A percentile compares a stretch with the other conserved stretches of the same genome.
Conservation (phyloP, 2,888 invertebrate genomes). For the Mesoligia furuncula region DNA sequence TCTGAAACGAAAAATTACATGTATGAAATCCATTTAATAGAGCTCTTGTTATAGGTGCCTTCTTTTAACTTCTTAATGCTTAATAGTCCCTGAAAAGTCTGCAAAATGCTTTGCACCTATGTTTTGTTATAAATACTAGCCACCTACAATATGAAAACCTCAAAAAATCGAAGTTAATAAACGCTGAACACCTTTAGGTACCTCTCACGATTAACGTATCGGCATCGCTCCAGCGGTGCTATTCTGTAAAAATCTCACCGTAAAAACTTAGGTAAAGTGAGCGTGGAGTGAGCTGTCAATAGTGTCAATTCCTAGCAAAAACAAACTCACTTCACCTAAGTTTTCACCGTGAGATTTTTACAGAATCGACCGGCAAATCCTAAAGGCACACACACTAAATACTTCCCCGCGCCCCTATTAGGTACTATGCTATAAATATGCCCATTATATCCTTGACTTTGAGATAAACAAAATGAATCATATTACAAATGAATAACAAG, state of each 20-base stretch:
- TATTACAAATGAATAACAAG: conserved; percentile 34
- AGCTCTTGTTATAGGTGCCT: neutral
- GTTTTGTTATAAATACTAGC: neutral
- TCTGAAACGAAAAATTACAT: neutral
- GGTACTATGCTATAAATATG: conserved; percentile 10
- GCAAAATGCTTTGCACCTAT: neutral
- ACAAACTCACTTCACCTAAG: too few relatives aligned
- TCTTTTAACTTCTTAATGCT: neutral
- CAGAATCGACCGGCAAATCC: too few relatives aligned
- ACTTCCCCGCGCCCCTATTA: neutral
- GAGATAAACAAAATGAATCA: conserved; percentile 69
- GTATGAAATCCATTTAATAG: neutral
- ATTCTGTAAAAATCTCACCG: too few relatives aligned
- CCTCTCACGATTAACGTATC: neutral
- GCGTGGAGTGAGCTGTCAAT: too few relatives aligned
- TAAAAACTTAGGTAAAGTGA: too few relatives aligned
- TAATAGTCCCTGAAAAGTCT: neutral
- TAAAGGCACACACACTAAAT: neutral
- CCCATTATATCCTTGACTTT: conserved; percentile 44
- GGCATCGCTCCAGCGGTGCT: neutral
- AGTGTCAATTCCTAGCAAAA: too few relatives aligned
- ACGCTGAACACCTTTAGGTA: neutral
- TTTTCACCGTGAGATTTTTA: too few relatives aligned
- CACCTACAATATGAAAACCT: neutral
- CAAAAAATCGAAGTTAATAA: neutral